Evolutionary conservation across 2,113 vertebrate species (phyloP), one percentile per base, ranked within the genome.

Genomic region (Hemibagrus wyckioides): DNA sequence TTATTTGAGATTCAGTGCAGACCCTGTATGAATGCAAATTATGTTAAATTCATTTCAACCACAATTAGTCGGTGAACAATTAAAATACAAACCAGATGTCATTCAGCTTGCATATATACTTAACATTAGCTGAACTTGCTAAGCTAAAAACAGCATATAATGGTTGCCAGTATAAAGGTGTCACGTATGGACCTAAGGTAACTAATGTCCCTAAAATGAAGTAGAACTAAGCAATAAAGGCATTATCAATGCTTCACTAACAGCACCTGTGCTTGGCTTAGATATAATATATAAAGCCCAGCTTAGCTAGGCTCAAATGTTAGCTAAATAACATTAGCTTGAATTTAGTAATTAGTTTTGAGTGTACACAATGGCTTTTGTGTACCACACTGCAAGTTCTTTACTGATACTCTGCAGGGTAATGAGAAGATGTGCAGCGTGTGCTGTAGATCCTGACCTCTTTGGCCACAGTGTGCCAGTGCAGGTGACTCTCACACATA

Each of bases 381-480:
- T 48, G 73, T 30, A 52, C 25, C 28, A 6, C 15, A 17, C 44
- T 50, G 28, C 4, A 44, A 75, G 28, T 44, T 44, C 11, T 75
- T 75, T 30, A 39, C 69, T 76, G 33, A 19, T 28, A 48, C 25
- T 48, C 13, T 79, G 19, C 75, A 65, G 25, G 23, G 23, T 44
- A 25, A 30, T 41, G 17, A 67, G 33, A 36, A 39, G 2, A 50
- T 59, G 39, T 39, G 39, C 39, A 36, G 41, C 13, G 8, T 41
- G 23, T 67, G 81, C n/a, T 50, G 84, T 61, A 33, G 82, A n/a
- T 56, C 13, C 92, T 93, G 89, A 99, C 98, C 97, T 99, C 98
- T 94, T 99, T 99, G 92, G 98, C 98, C 41, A 99, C 98, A 1
- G 97, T 98, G 92, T 99, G 98, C 98, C 98, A 99, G 93, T 99